phyloP scores from a whole-genome alignment of 2,797 vertebrate species.

The Nothura maculosa region DNA sequence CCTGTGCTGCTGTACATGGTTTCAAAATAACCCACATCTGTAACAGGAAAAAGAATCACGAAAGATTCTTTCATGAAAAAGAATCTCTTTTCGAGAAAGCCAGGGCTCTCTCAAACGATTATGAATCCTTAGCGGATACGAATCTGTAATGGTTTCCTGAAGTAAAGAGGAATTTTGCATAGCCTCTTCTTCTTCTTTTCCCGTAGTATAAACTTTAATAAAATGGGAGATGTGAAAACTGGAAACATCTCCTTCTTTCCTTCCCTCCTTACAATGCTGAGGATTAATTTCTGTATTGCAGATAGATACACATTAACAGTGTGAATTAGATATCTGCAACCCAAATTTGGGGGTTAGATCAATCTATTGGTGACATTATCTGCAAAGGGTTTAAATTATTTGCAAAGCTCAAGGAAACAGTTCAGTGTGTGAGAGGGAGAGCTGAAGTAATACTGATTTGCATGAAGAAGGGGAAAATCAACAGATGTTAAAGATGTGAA shows the following conservation, averaged over 20 bases:
- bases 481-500: not conserved
- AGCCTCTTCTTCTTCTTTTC: not conserved
- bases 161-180: not conserved
- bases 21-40: not conserved
- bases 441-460: not conserved
- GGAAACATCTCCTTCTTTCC: not conserved
- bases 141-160: not conserved
- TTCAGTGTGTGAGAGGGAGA: rapidly evolving
- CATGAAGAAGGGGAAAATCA: not conserved
- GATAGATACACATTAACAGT: rapidly evolving
- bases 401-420: not conserved
- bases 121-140: not conserved
- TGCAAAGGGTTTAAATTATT: not conserved
- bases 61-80: no score
- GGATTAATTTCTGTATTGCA: not conserved
- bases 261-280: rapidly evolving
- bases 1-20: not conserved
- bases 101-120: not conserved
- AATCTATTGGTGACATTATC: not conserved
- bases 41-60: not conserved
- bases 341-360: not conserved
- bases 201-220: rapidly evolving
- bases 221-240: not conserved
- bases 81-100: not conserved
- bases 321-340: not conserved